Evolutionary conservation across 2,113 vertebrate species (phyloP).

Genomic region (Clarias batrachus): DNA sequence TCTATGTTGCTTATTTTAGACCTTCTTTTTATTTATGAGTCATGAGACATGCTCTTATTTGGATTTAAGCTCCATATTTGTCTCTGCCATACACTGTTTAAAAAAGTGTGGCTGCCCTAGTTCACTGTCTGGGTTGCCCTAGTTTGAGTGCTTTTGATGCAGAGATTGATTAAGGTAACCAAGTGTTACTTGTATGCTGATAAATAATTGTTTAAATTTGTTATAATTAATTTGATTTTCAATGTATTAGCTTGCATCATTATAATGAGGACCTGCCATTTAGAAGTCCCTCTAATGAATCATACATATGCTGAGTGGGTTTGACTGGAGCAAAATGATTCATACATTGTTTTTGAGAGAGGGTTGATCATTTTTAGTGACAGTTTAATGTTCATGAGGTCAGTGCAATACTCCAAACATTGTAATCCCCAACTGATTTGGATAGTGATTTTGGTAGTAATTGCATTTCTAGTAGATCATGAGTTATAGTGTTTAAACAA

Average conservation of each 20-base stretch:
- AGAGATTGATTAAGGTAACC: slow-evolving; percentile 39
- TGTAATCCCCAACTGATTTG: not conserved
- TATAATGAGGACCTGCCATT: not conserved
- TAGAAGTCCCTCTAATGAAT: not conserved
- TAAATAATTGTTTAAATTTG: not conserved
- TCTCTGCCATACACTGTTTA: slow-evolving; percentile 16
- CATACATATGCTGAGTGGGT: not conserved
- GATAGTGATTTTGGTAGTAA: not conserved
- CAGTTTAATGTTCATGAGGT: not conserved
- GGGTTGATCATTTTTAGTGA: not conserved
- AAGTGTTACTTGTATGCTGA: not conserved
- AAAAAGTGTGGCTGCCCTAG: slow-evolving; percentile 48
- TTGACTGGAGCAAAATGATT: slow-evolving; percentile 7
- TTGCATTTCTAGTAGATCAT: not conserved
- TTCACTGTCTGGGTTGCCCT: slow-evolving; percentile 49
- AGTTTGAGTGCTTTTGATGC: slow-evolving; percentile 40
- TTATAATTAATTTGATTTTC: not conserved
- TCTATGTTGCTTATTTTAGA: not conserved
- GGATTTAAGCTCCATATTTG: slow-evolving; percentile 13
- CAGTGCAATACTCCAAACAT: not conserved
- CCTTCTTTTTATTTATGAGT: not conserved
- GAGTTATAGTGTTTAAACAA: not conserved
- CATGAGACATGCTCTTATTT: slow-evolving; percentile 6
- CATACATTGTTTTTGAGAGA: not conserved
- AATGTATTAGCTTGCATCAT: not conserved